Evolutionary conservation across 2,888 invertebrate genomes (phyloP), one percentile per base, ranked within the genome.

Genomic region (Acrobeloides nanus): DNA sequence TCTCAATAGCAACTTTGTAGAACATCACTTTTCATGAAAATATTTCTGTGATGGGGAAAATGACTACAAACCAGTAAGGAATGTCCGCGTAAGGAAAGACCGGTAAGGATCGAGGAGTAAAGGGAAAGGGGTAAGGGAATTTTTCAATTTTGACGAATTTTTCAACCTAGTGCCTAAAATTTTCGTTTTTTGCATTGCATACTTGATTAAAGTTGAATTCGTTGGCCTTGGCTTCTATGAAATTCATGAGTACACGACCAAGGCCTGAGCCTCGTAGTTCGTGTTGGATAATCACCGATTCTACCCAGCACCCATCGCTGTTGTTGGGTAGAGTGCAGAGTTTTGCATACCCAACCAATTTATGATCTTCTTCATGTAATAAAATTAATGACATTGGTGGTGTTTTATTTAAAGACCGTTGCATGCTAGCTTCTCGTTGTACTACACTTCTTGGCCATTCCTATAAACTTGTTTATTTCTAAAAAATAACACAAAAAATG

Each of bases 171-270:
- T n/a, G n/a, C n/a, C 38, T 38, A 15, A 17, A 38, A 10, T 2
- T 6, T 38, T 3, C 23, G 4, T 6, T 38, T 20, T n/a, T n/a
- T 35, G 15, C 18, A 35, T 8, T 35, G 18, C 15, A 18, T 41
- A 61, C 65, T 52, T 64, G 53, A 25, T 47, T 44, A 41, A 55
- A 64, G 8, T 53, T 49, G 23, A 59, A 46, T 18, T 46, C 29
- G 7, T 27, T 23, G 25, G 64, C 53, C 44, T 53, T 55, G 20
- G 46, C 37, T 43, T 77, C 76, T 17, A 74, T 67, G 42, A 62
- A 54, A 8, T 60, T 48, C 77, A 77, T 77, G 23, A 77, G 43
- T 25, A 57, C 59, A 46, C 72, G 68, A 3, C 77, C 77, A 50
- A 73, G 60, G 8, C 76, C 76, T 15, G 45, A 52, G 18, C 63